Base-by-base conservation (phyloP, 2,888 invertebrate species). In the Sacculina carcini region DNA sequence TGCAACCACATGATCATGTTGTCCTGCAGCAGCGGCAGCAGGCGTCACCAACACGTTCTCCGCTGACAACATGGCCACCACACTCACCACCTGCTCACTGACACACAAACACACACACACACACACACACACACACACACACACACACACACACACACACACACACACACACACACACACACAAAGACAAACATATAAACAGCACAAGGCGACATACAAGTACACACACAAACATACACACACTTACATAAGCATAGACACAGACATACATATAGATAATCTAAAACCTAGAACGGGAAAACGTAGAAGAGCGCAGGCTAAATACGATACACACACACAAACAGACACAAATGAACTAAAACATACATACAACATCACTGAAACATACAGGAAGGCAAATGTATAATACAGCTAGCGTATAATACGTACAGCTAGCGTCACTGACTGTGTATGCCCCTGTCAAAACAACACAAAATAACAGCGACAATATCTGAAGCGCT, bases 51-150 rank as follows among this genome's bases (percentile, higher is more conserved):
- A 79, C 48, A 94, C 71, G 54, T 79, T 80, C 65, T 96, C 94
- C 53, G 83, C 79, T 6, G 90, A 87, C 52, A 96, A 67, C 46
- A 89, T 67, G 0, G 94, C 78, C 28, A 96, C 77, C 54, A 94
- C 74, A 57, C 79, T 85, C 51, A 94, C 65, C 46, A 83, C 66
- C 61, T 75, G 73, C 57, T 71, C 70, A 68, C 76, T 76, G 64
- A 21, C 62, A 61, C 52, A 52, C 56, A 53, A 53, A 49, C 54
- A 38, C 38, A n/a, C 10, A 50, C 7, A 14, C 39, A 5, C n/a
- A n/a, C n/a, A n/a, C n/a, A n/a, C n/a, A n/a, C 1, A 40, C 16
- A 19, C 10, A 14, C 14, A 42, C 28, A 32, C 16, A 29, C 16
- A 12, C n/a, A 52, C n/a, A 19, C 28, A 21, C 54, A 36, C 38